Evolutionary conservation across 2,888 invertebrate genomes (phyloP), one percentile per base, ranked within the genome.

Genomic region (Hanleya hanleyi): DNA sequence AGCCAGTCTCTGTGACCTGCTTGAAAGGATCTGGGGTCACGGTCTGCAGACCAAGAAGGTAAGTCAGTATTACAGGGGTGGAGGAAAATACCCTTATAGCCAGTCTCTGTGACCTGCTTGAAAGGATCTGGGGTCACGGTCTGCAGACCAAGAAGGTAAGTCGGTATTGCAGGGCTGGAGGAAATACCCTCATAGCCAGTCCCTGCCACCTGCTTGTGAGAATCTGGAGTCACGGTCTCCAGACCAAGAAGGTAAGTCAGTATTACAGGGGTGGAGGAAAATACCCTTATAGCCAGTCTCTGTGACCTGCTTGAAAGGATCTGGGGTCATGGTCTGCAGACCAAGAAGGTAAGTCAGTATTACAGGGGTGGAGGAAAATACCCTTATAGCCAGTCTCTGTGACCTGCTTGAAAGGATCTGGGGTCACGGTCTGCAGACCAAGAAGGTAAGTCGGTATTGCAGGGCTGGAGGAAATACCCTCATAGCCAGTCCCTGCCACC

Each of bases 21-120:
- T 99, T 65, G 99, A 99, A 91, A 93, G 99, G 81, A 95, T 99
- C 35, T 99, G 99, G 99, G 96, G 97, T 0, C 99, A 99, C 88
- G 99, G 99, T 0, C 92, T 98, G 68, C 97, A 97, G 85, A 95
- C 95, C 76, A 99, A 98, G 91, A 95, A 97, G 92, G 93, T 93
- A 77, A 37, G 72, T 51, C 33, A 91, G 90, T 67, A 88, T 92
- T 57, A 97, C 90, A n/a, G 92, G 92, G 86, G 93, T 93, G 35
- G 99, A 99, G 91, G 99, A 99, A 90, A 99, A 97, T 88, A 99
- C 99, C 0, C 93, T 99, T 84, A 98, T 99, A 57, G 98, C 98
- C n/a, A 96, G 97, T 71, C 92, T 99, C 4, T 99, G 99, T 91
- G 99, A 99, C 92, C 93, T 99, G 69, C 91, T 99, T 65, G 99